A percentile compares a stretch with the other conserved stretches of the same genome.
Conservation (phyloP, 1,140 invertebrate genomes). For the Drosophila orena region DNA sequence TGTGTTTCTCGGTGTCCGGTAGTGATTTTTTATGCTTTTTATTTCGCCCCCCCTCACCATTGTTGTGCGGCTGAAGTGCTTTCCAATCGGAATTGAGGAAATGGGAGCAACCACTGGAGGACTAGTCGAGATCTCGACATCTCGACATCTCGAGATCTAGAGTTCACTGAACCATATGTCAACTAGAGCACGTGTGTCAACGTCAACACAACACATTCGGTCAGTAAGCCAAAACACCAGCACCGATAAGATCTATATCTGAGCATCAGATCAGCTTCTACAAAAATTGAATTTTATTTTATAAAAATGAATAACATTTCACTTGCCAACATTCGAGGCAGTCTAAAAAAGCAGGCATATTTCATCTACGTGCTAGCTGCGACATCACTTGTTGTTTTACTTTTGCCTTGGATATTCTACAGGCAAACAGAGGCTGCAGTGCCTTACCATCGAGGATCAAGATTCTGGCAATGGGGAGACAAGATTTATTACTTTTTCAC, state of each 20-base stretch:
- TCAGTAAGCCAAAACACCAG: neutral
- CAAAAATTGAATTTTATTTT: neutral
- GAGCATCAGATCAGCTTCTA: neutral
- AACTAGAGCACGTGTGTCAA: neutral
- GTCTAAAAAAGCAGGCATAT: no score
- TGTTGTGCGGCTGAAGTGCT: slow-evolving; percentile 32
- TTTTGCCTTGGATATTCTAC: neutral
- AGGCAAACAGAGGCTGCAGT: neutral
- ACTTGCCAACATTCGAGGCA: no score
- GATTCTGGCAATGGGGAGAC: neutral
- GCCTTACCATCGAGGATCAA: neutral
- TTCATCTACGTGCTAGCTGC: neutral
- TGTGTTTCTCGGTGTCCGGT: slow-evolving; percentile 29
- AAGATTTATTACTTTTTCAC: neutral
- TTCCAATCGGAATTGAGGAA: slow-evolving; percentile 55
- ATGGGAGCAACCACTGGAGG: slow-evolving; percentile 45
- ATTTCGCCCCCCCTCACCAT: slow-evolving; percentile 6
- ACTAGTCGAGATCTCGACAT: slow-evolving; percentile 27
- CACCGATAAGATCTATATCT: neutral
- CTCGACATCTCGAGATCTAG: neutral
- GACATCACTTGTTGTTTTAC: no score
- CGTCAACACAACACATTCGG: neutral
- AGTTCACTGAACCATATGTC: slow-evolving; percentile 30
- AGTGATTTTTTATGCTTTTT: slow-evolving; percentile 17
- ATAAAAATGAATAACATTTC: no score